Conservation (phyloP, 2,797 vertebrate species). For the Peromyscus aztecus region DNA sequence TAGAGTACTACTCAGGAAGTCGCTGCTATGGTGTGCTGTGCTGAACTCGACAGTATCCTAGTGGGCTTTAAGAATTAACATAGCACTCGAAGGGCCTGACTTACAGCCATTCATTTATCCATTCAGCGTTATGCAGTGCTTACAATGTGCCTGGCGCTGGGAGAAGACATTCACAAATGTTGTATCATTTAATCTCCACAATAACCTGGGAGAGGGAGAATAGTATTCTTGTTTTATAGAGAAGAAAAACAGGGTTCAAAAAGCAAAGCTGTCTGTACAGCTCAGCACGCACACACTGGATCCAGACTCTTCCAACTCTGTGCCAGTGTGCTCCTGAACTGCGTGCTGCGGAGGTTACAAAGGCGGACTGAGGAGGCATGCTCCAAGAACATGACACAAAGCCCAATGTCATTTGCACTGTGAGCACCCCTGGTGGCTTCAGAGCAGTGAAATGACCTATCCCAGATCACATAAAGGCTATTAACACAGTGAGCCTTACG, state of each 20-base stretch:
- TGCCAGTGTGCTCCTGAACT: constrained; percentile 20
- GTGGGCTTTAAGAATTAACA: constrained; percentile 68
- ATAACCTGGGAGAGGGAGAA: background rate
- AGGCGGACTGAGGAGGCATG: background rate
- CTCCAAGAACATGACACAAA: constrained; percentile 50
- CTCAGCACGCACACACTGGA: background rate
- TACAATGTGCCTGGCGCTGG: constrained; percentile 45
- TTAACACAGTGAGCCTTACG: constrained; percentile 39
- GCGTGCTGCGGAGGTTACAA: background rate
- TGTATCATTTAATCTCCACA: constrained; percentile 47
- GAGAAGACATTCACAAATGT: constrained; percentile 67
- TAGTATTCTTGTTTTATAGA: constrained; percentile 60
- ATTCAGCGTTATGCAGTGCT: constrained; percentile 50
- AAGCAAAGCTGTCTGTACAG: constrained; percentile 45
- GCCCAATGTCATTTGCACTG: background rate
- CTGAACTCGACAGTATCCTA: constrained; percentile 67
- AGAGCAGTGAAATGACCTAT: constrained; percentile 43
- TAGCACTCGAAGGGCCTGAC: constrained; percentile 52
- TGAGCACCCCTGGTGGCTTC: constrained; percentile 9
- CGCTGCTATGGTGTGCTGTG: constrained; percentile 60
- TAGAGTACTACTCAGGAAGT: constrained; percentile 74
- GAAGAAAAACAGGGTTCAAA: constrained; percentile 58
- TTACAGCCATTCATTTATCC: constrained; percentile 72
- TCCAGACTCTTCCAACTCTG: constrained; percentile 13
- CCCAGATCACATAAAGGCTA: constrained; percentile 34